These are phyloP conservation scores for Microcebus lehilahytsara DNA, from an alignment of 2,113 vertebrate species.

Conservation along the genomic window DNA sequence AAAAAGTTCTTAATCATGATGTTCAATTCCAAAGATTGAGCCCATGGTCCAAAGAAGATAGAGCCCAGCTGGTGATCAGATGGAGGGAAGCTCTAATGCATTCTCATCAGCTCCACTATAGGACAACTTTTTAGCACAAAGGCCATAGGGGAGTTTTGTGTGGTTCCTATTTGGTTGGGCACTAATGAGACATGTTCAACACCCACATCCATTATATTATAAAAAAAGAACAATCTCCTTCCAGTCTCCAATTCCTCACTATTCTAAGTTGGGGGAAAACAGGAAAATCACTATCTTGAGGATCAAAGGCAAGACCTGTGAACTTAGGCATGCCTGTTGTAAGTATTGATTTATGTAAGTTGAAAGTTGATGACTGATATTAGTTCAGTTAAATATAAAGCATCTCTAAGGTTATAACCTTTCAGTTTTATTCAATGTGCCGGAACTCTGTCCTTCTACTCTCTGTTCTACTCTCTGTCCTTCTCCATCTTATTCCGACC, in stretches of 20 bases:
- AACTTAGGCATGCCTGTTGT: neutral
- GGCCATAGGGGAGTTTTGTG: neutral
- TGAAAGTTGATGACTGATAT: neutral
- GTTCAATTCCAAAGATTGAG: neutral
- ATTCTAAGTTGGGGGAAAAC: neutral
- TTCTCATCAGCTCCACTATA: neutral
- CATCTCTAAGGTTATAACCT: conserved; percentile 1
- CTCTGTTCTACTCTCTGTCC: neutral
- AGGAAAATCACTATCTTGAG: neutral
- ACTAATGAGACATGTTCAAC: neutral
- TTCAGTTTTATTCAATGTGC: neutral
- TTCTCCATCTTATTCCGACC: neutral
- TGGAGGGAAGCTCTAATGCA: neutral
- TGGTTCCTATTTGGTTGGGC: neutral
- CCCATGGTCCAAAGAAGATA: neutral
- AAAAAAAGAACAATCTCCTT: neutral
- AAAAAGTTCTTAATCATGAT: neutral
- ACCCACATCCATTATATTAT: neutral
- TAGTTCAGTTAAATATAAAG: neutral
- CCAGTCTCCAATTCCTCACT: neutral
- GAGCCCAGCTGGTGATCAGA: neutral
- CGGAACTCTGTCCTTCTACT: neutral
- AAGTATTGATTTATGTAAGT: neutral
- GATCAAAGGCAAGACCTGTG: neutral
- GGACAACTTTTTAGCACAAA: neutral